phyloP scores from a whole-genome alignment of 2,113 vertebrate genomes.

The Rhinopomastus cyanomelas region DNA sequence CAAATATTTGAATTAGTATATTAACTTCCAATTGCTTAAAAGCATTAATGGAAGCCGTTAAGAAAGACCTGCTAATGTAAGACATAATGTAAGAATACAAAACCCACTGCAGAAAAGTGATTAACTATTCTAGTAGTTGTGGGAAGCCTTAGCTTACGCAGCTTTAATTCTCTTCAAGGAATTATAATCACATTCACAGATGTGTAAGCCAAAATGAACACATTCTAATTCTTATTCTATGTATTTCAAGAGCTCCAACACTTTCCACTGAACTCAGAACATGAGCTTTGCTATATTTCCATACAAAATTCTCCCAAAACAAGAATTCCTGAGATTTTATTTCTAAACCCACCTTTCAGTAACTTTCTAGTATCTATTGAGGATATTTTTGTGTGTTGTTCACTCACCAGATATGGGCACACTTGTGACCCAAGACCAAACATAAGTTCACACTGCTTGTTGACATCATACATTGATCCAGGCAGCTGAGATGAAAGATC shows the following conservation, averaged over 20 bases:
- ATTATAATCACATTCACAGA: neutral
- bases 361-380: neutral
- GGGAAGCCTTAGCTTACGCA: neutral
- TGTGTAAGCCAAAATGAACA: neutral
- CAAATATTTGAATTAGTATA: neutral
- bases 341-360: neutral
- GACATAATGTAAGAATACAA: neutral
- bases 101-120: neutral
- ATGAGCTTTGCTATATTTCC: neutral
- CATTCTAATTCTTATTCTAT: neutral
- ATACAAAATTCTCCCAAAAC: neutral
- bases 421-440: conserved; percentile 94
- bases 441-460: conserved; percentile 94
- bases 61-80: neutral
- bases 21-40: neutral
- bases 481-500: conserved; percentile 87
- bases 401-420: conserved; percentile 92
- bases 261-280: neutral
- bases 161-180: neutral
- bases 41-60: neutral
- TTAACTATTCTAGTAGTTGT: neutral
- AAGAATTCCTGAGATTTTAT: neutral
- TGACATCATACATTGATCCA: conserved; percentile 89
- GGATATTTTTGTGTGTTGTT: neutral
- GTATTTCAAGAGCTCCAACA: neutral